phyloP scores from a whole-genome alignment of 2,888 invertebrate species.

The Ochlodes sylvanus region DNA sequence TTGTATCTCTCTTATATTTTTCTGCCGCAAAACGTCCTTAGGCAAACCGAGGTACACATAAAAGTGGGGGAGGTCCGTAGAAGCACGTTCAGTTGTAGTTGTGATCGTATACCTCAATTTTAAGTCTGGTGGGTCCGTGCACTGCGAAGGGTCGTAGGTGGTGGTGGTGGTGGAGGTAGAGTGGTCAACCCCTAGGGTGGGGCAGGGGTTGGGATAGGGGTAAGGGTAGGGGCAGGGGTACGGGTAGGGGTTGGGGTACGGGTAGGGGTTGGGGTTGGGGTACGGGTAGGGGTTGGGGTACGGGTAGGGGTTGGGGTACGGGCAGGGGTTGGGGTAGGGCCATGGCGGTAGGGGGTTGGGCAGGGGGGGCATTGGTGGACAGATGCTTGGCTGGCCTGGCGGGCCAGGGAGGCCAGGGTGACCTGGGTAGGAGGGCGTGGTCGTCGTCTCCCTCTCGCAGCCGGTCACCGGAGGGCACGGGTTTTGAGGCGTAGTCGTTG shows the following conservation, averaged over 20 bases:
- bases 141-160: too few species aligned
- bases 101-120: too few species aligned
- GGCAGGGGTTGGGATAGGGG: slow-evolving; percentile 1
- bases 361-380: too few species aligned
- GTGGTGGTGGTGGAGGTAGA: too few species aligned
- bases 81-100: too few species aligned
- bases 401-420: too few species aligned
- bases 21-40: slow-evolving; percentile 47
- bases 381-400: too few species aligned
- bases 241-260: slow-evolving; percentile 28
- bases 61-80: too few species aligned
- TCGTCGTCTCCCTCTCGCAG: slow-evolving; percentile 29
- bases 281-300: slow-evolving; percentile 5
- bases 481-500: slow-evolving; percentile 24
- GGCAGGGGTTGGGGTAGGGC: slow-evolving; percentile 8
- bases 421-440: slow-evolving; percentile 4
- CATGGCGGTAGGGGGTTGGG: too few species aligned
- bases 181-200: not conserved
- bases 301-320: slow-evolving; percentile 28
- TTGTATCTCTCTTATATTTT: not conserved
- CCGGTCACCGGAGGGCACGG: not conserved
- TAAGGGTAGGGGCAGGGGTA: slow-evolving; percentile 41
- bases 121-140: too few species aligned
- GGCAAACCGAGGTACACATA: slow-evolving; percentile 66
- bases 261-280: slow-evolving; percentile 9